phyloP scores from a whole-genome alignment of 2,888 invertebrate species.

The Cephus spinipes region DNA sequence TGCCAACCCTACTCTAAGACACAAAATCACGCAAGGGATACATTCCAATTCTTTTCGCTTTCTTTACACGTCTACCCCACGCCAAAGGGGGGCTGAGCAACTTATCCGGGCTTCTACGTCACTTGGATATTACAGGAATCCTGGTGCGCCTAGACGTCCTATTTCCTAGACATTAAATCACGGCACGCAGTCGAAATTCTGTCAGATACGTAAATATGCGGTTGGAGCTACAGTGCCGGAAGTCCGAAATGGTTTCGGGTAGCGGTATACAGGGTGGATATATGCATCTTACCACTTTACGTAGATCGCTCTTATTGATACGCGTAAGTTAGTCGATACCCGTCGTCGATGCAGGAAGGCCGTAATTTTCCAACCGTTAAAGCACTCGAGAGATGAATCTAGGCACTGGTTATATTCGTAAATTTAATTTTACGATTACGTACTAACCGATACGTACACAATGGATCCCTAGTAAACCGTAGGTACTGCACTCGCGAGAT shows the following conservation, averaged over 20 bases:
- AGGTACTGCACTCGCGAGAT: background rate
- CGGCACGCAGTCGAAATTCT: background rate
- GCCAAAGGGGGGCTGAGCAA: background rate
- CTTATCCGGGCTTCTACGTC: background rate
- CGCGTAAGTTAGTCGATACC: background rate
- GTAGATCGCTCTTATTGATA: background rate
- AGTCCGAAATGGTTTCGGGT: background rate
- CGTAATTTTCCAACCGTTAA: background rate
- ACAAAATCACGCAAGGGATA: background rate
- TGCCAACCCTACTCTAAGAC: constrained; percentile 1
- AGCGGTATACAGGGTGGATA: background rate
- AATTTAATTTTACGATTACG: background rate
- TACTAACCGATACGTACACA: background rate
- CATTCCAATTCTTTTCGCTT: background rate
- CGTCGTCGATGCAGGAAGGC: background rate
- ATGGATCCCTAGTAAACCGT: background rate
- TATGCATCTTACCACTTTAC: background rate
- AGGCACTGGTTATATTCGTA: background rate
- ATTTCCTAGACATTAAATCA: background rate
- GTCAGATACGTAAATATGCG: background rate
- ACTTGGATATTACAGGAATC: background rate
- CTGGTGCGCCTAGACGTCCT: background rate
- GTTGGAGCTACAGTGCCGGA: background rate
- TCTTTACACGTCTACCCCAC: background rate
- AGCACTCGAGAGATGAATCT: background rate